Evolutionary conservation across 1,140 invertebrate genomes (phyloP), one percentile per base, ranked within the genome.

Genomic region (Cataglyphis hispanica): DNA sequence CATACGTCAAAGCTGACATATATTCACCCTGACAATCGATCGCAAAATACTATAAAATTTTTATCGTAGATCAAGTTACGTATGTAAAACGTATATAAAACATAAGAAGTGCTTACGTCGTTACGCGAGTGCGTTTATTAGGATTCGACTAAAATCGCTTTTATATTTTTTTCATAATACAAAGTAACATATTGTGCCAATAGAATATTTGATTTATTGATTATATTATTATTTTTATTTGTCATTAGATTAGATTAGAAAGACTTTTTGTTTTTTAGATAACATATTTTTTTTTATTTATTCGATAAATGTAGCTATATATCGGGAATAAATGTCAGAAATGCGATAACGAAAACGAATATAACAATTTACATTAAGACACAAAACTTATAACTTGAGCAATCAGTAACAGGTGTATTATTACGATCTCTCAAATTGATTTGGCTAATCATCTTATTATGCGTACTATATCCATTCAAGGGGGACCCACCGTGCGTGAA

Each of bases 1-100:
- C 37, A 72, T 61, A 81, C 78, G 78, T 81, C 78, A 81, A 58
- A 81, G 66, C 78, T 81, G 78, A 81, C 78, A 66, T 81, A 81
- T 72, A 81, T 6, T 40, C 25, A 70, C n/a, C 16, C 66, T 43
- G 50, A 72, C 66, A 72, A 81, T 81, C 78, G 78, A 81, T 81
- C 78, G 78, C 72, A 81, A 81, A 72, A 81, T 22, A 31, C 11
- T 4, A 3, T 81, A 31, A 70, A 81, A 70, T 81, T 81, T 81
- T 70, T 81, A 81, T 81, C 64, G 19, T 37, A 16, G 70, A 58
- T 37, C 50, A 31, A 50, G n/a, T 81, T 72, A 81, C 66, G 46
- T 70, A 70, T n/a, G n/a, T n/a, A n/a, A n/a, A n/a, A n/a, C n/a
- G n/a, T n/a, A 31, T 40, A 11, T 81, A 27, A 64, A 43, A 60